Evolutionary conservation across 2,888 invertebrate species (phyloP), one percentile per base, ranked within the genome.

Genomic region (Sarcophaga caerulescens): DNA sequence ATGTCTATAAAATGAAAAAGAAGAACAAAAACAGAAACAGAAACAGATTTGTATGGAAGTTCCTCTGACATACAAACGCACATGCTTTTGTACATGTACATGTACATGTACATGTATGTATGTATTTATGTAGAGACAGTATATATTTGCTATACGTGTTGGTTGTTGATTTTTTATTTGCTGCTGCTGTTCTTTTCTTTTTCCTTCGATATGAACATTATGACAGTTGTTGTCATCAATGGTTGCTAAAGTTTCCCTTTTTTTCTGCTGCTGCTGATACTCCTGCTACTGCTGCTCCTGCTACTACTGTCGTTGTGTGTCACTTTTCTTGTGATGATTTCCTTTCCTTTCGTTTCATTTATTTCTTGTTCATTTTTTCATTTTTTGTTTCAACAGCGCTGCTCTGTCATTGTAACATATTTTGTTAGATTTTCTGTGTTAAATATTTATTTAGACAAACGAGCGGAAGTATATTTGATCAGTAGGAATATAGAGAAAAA

Each of bases 361-460:
- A 25, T 25, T 25, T 25, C 25, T 25, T 25, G 25, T 14, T 70
- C 47, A n/a, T 12, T n/a, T 59, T 59, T 8, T 17, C 14, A n/a
- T 25, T 10, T 11, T 60, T 47, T 66, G 19, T 76, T 44, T 12
- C n/a, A n/a, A 63, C 14, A 14, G 47, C 47, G 59, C 65, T 47
- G 63, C 71, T 8, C 71, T 81, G 71, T 81, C 76, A 68, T 68
- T 85, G 70, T 21, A 80, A 69, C 65, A 69, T 84, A 87, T 88
- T 89, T 88, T 90, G 88, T 90, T 90, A 89, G 89, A 87, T 84
- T 47, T 88, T 88, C 81, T 88, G 87, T 88, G 88, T 89, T 88
- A 90, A 90, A 90, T 90, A 90, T 91, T 91, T 90, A 87, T 89
- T 84, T 88, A 90, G 90, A 90, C 91, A 91, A 91, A 91, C 90